Evolutionary conservation across 2,888 invertebrate species (phyloP), one percentile per base, ranked within the genome.

Genomic region (Tetanocera ferruginea): DNA sequence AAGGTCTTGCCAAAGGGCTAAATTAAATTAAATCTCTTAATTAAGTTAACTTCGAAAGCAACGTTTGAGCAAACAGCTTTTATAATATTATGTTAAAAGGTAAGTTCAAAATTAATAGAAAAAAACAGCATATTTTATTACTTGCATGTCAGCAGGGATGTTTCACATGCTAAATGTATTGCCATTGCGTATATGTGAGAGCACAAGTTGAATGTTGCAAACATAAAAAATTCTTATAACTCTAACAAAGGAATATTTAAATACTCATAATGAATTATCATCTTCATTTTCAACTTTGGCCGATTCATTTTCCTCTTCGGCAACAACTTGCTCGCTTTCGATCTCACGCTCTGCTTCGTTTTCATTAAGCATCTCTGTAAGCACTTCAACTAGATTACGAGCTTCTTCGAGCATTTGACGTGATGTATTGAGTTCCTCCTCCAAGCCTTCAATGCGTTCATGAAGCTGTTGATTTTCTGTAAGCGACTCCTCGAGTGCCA

Each of bases 331-430:
- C 51, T 75, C 77, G 19, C 19, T 73, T 4, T 78, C 79, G 34
- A 81, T 78, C 28, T 84, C 85, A n/a, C 84, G 91, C 76, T 91
- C 91, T 83, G 90, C 91, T 85, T 92, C 91, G 79, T 93, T 92
- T 83, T 92, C 93, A 80, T 91, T 92, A 5, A 93, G 90, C 88
- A 95, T 91, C 86, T 94, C 94, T 90, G 94, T 94, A 14, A 96
- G 91, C 31, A 95, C 93, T 90, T 95, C 94, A 37, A 95, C 94
- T 81, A 96, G 91, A 86, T 92, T 91, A 84, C 93, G 93, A 0
- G 95, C 93, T 88, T 95, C 95, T 57, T 94, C 93, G 49, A 95
- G 87, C 93, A 95, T 94, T 86, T 94, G 93, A 77, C 92, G 93
- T 79, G 93, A 90, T 77, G 90, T 90, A 85, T 94, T 93, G 85